Conservation (phyloP, 1,140 invertebrate species). For the Drosophila dunni region DNA sequence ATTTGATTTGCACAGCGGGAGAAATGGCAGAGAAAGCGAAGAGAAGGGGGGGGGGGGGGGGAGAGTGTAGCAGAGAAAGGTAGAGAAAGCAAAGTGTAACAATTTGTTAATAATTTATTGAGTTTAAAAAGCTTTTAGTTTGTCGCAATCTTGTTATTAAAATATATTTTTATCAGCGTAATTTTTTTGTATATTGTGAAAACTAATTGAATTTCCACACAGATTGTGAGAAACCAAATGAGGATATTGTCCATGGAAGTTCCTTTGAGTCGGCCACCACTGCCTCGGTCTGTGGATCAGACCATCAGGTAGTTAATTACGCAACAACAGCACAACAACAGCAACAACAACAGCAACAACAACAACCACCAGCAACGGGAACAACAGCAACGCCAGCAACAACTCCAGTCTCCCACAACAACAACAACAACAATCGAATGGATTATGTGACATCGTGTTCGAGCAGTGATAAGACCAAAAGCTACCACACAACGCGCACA, state of each 20-base stretch:
- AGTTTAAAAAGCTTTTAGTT: constrained; percentile 68
- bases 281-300: constrained; percentile 89
- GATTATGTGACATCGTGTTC: constrained; percentile 61
- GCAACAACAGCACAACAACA: constrained; percentile 51
- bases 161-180: constrained; percentile 6
- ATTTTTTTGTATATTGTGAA: not conserved
- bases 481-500: constrained; percentile 67
- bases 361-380: constrained; percentile 82
- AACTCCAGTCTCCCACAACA: constrained; percentile 47
- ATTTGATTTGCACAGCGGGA: constrained; percentile 27
- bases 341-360: constrained; percentile 57
- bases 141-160: constrained; percentile 22
- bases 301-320: constrained; percentile 88
- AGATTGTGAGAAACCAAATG: constrained; percentile 86
- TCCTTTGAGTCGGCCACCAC: constrained; percentile 89
- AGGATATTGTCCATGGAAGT: constrained; percentile 87
- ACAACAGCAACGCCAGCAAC: constrained; percentile 43
- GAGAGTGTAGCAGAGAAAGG: too few relatives aligned
- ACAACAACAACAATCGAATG: constrained; percentile 59
- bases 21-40: not conserved
- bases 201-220: constrained; percentile 52
- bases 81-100: constrained; percentile 17
- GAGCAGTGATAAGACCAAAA: constrained; percentile 76
- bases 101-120: constrained; percentile 55
- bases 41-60: too few relatives aligned